Evolutionary conservation across 2,113 vertebrate genomes (phyloP).

Genomic region (Emydura subglobosa): DNA sequence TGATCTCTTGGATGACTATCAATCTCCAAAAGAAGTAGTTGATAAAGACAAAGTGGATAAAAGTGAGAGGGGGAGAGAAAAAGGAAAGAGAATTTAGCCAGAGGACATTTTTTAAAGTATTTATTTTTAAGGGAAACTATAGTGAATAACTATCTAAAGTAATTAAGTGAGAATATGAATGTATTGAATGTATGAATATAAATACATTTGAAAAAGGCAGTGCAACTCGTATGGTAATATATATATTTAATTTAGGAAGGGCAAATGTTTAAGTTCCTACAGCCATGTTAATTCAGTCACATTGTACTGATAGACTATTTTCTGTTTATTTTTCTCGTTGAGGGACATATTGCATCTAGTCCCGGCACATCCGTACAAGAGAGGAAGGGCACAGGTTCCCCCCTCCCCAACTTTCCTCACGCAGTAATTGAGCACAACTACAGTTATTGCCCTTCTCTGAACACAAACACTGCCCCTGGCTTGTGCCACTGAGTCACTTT

Average conservation of each 20-base stretch:
- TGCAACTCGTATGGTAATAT: not conserved
- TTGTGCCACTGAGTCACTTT: not conserved
- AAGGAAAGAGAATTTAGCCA: not conserved
- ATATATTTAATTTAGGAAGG: not conserved
- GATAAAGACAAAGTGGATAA: constrained; percentile 33
- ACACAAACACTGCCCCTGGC: not conserved
- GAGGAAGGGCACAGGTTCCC: not conserved
- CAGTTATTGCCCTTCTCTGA: not conserved
- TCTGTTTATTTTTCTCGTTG: constrained; percentile 46
- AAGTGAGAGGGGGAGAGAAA: constrained; percentile 22
- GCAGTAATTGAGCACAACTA: not conserved
- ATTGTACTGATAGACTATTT: not conserved
- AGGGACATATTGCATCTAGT: not conserved
- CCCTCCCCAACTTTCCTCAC: not conserved
- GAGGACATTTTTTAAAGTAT: not conserved
- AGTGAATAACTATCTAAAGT: not conserved
- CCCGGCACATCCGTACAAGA: not conserved
- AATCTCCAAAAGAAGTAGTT: constrained; percentile 34
- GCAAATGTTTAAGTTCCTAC: not conserved
- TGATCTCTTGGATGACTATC: constrained; percentile 16
- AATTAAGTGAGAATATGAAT: not conserved
- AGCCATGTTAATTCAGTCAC: not conserved
- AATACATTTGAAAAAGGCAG: not conserved
- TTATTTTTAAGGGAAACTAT: not conserved
- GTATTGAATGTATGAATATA: not conserved